Conservation (phyloP, 2,888 invertebrate genomes). For the Parnassius orleans region DNA sequence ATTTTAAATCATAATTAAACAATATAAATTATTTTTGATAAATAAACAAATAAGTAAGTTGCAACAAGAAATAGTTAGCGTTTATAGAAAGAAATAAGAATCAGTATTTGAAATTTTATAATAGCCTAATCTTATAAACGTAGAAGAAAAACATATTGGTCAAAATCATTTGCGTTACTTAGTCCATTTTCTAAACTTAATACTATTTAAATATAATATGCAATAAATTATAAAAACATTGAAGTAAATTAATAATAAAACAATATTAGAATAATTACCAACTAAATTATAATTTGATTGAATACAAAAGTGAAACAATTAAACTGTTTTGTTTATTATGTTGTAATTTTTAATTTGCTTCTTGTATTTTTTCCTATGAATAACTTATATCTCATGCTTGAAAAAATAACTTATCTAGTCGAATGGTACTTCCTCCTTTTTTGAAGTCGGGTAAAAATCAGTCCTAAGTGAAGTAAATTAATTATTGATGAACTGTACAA, state of each 20-base stretch:
- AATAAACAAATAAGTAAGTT: not conserved
- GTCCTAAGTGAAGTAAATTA: not conserved
- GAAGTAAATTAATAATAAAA: constrained; percentile 10
- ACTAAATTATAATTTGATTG: too few relatives aligned
- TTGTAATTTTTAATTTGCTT: too few relatives aligned
- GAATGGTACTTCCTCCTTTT: too few relatives aligned
- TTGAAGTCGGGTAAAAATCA: too few relatives aligned
- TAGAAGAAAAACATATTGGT: not conserved
- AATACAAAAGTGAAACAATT: too few relatives aligned
- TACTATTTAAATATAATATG: not conserved
- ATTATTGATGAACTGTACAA: constrained; percentile 12
- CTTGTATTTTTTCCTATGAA: too few relatives aligned
- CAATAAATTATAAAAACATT: constrained; percentile 2
- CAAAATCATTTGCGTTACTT: not conserved
- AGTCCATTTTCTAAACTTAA: not conserved
- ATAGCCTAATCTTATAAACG: not conserved
- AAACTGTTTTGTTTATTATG: too few relatives aligned
- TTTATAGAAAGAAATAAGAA: constrained; percentile 9
- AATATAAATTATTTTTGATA: not conserved
- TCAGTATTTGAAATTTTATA: not conserved
- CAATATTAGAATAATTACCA: not conserved
- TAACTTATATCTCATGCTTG: too few relatives aligned
- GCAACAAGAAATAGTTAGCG: constrained; percentile 3
- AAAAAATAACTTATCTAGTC: too few relatives aligned
- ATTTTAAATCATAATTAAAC: not conserved